Evolutionary conservation across 1,140 invertebrate species (phyloP).

Genomic region (Ephestia elutella): DNA sequence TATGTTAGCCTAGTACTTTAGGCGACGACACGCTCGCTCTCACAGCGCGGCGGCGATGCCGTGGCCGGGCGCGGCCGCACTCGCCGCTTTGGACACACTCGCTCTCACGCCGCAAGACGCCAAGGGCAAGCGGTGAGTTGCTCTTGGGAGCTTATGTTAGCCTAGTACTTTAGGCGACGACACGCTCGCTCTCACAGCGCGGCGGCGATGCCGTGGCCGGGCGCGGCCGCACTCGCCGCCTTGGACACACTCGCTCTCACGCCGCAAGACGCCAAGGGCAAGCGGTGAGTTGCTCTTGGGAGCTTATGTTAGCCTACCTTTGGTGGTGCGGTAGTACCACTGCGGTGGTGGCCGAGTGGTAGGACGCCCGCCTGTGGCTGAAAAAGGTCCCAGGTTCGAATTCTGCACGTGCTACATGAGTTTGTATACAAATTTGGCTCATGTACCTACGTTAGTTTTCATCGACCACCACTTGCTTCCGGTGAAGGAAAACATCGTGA

Average conservation of each 20-base stretch:
- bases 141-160: background rate
- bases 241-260: constrained; percentile 31
- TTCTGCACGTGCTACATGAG: no score
- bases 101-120: constrained; percentile 30
- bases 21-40: no score
- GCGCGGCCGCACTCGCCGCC: constrained; percentile 35
- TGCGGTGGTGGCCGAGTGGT: constrained; percentile 45
- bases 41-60: constrained; percentile 56
- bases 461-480: no score
- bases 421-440: no score
- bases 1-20: background rate
- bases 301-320: no score
- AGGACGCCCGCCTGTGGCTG: no score
- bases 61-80: constrained; percentile 40
- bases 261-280: constrained; percentile 44
- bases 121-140: constrained; percentile 54
- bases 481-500: no score
- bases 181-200: constrained; percentile 31
- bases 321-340: no score
- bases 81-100: constrained; percentile 36
- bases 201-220: constrained; percentile 56
- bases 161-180: background rate
- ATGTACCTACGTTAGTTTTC: no score
- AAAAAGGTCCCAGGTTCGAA: no score
- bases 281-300: constrained; percentile 36